A percentile compares a stretch with the other conserved stretches of the same genome.
Evolutionary conservation across 2,113 vertebrate genomes (phyloP).

Genomic region (Scomber colias): DNA sequence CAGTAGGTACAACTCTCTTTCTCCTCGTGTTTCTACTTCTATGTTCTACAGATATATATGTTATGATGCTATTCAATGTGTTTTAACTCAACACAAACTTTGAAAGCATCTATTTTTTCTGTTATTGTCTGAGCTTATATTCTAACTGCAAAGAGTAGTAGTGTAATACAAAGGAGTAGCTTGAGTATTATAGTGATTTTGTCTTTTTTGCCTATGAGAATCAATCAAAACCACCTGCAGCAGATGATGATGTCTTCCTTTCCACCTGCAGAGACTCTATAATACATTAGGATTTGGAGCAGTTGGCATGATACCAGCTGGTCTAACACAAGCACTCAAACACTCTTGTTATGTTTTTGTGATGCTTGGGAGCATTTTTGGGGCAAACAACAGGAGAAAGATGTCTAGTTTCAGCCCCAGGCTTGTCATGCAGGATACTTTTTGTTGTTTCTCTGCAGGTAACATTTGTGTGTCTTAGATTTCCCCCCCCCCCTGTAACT

Average conservation of each 20-base stretch:
- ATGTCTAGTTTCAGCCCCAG: not conserved
- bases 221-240: not conserved
- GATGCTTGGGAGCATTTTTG: slow-evolving; percentile 5
- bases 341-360: not conserved
- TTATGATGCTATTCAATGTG: not conserved
- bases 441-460: not conserved
- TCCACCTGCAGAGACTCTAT: not conserved
- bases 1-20: slow-evolving; percentile 63
- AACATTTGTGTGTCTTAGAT: not conserved
- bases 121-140: not conserved
- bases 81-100: not conserved
- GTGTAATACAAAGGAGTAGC: no score
- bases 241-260: not conserved
- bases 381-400: not conserved
- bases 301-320: not conserved
- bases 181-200: not conserved
- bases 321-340: not conserved
- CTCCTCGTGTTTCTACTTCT: not conserved
- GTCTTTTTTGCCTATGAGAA: not conserved
- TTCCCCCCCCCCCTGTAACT: not conserved
- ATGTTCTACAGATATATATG: not conserved
- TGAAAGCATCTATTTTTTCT: not conserved
- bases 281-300: not conserved
- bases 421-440: not conserved
- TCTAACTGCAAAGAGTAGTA: not conserved